Evolutionary conservation across 2,113 vertebrate species (phyloP), one percentile per base, ranked within the genome.

Genomic region (Gasterosteus nipponicus): DNA sequence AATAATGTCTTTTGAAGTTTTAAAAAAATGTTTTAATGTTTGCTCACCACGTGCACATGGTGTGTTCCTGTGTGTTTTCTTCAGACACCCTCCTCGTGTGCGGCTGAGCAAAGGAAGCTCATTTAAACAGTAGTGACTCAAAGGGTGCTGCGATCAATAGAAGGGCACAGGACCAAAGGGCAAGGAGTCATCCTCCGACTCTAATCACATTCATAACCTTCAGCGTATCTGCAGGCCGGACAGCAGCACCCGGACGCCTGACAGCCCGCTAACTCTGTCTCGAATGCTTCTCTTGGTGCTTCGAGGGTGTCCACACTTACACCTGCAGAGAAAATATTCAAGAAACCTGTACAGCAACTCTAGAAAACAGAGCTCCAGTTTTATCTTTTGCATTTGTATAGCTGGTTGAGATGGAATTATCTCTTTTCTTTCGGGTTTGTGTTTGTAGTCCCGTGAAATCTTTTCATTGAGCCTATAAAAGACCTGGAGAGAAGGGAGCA

Each of bases 121-220:
- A 73, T 87, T 88, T 83, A 87, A 86, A 83, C 82, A 87, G 57
- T 62, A 78, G 89, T 73, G 67, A 75, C 85, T 89, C 71, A 79
- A 86, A 86, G 67, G 69, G 58, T 81, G 65, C 29, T 47, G 58
- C 42, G 64, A 93, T 93, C 91, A 77, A 92, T 92, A 80, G 54
- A 64, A 38, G 84, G 60, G 56, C 63, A 56, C 76, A 81, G 75
- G 86, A 89, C 73, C 84, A 90, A 76, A 91, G 90, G 91, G 62
- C 87, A 89, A 73, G 75, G 65, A 80, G 84, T 84, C 85, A 67
- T 90, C 77, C 41, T 65, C 76, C 80, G 58, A 15, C 85, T 83
- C 77, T 87, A 87, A 92, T 92, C 86, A 78, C 75, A 42, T 39
- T 59, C 75, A 84, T 92, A 91, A 92, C 91, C 89, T 92, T 92